Percentiles rank a stretch among this genome's conserved stretches.
Evolutionary conservation across 2,888 invertebrate genomes (phyloP).

Genomic region (Tuberolachnus salignus): DNA sequence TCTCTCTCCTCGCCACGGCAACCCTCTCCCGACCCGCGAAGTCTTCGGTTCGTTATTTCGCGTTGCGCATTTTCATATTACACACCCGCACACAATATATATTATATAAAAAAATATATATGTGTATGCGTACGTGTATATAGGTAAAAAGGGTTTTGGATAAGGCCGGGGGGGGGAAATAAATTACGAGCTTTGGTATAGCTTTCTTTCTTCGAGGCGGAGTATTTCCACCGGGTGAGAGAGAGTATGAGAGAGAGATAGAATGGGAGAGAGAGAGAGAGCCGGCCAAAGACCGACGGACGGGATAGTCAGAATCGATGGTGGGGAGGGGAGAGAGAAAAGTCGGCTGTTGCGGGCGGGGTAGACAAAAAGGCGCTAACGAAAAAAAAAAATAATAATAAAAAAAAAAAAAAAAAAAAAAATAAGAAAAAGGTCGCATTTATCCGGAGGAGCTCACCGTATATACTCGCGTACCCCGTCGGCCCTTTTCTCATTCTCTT

Average conservation of each 20-base stretch:
- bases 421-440: conserved; percentile 44
- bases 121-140: not conserved
- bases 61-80: conserved; percentile 54
- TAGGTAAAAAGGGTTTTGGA: not conserved
- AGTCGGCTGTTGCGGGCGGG: conserved; percentile 11
- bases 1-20: not conserved
- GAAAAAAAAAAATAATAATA: conserved; percentile 22
- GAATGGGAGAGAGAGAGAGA: too few relatives aligned
- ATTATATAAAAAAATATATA: not conserved
- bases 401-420: not conserved
- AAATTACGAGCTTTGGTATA: conserved; percentile 51
- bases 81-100: not conserved
- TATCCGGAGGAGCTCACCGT: conserved; percentile 35
- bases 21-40: not conserved
- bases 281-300: too few relatives aligned
- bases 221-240: too few relatives aligned
- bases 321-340: not conserved
- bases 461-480: not conserved
- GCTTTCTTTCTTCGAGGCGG: not conserved
- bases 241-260: too few relatives aligned
- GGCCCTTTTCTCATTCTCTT: not conserved
- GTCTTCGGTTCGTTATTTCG: conserved; percentile 49
- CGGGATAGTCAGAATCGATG: not conserved
- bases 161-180: not conserved
- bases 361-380: conserved; percentile 49